These are phyloP conservation scores for Spea bombifrons DNA, from an alignment of 2,113 vertebrate genomes.

Conservation along the genomic window DNA sequence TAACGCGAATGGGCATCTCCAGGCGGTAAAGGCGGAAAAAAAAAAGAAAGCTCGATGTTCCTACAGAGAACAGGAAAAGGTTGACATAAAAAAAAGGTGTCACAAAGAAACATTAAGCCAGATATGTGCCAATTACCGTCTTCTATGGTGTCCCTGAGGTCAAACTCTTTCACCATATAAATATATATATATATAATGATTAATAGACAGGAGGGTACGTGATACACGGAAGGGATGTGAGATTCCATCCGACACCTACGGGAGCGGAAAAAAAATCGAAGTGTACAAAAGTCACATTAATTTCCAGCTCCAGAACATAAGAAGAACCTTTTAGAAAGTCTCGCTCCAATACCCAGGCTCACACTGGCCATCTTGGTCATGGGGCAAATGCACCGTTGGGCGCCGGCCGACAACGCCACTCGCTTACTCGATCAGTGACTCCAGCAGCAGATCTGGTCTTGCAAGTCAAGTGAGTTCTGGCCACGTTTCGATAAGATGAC, in stretches of 20 bases:
- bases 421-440: neutral
- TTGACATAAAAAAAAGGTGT: neutral
- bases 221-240: neutral
- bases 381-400: too few relatives aligned
- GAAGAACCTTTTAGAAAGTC: too few relatives aligned
- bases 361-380: too few relatives aligned
- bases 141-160: neutral
- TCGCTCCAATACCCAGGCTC: too few relatives aligned
- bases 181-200: neutral
- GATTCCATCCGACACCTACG: neutral
- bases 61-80: neutral
- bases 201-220: neutral
- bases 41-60: neutral
- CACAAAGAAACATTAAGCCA: neutral
- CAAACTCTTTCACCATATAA: neutral
- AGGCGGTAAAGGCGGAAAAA: neutral
- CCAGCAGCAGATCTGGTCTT: neutral
- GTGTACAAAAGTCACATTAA: too few relatives aligned
- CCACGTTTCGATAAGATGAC: slow-evolving; percentile 10
- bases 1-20: neutral
- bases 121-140: neutral
- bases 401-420: too few relatives aligned
- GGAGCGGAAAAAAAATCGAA: too few relatives aligned
- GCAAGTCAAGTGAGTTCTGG: neutral
- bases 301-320: too few relatives aligned